Base-by-base conservation (phyloP, 1,140 invertebrate species). In the Sycobia sp. region DNA sequence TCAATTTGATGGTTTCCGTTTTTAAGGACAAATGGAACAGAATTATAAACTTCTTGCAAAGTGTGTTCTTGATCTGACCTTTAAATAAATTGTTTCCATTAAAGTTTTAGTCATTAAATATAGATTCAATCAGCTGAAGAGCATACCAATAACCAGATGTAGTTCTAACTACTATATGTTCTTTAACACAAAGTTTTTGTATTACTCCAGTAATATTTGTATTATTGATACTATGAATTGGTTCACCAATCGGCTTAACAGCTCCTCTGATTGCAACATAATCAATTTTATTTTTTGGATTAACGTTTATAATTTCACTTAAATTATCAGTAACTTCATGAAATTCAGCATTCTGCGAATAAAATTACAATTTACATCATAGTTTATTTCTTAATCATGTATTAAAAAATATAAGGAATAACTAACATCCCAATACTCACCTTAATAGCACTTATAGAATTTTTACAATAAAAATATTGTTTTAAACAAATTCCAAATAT, bases 101-200 rank as follows among this genome's bases (percentile, higher is more conserved):
- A 34, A 34, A n/a, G 11, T 34, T 11, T 7, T 34, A 11, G 5
- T 34, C 32, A 34, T 34, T 22, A 14, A 44, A 44, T 7, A 44
- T 20, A 20, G 7, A 44, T 22, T 5, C 20, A 20, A 44, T 22
- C 18, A 20, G 4, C 20, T 63, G 3, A 39, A 44, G 59, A 58
- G 56, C 49, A 36, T 73, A 83, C 91, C 91, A 93, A 74, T 91
- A 92, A 9, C 91, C 91, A 41, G 88, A 86, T 14, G 89, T 87
- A 38, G 86, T 88, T 74, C 90, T 84, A 25, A 89, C 86, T 50
- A 91, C 84, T 2, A 91, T 85, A 84, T 92, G 90, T 78, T 93
- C 90, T 75, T 90, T 90, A 62, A 90, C 86, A 69, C 83, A 86
- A 59, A 90, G 76, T 69, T 81, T 84, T 69, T 92, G 90, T 46